These are phyloP conservation scores for Frankliniella fusca DNA, from an alignment of 2,888 invertebrate species.

Conservation along the genomic window DNA sequence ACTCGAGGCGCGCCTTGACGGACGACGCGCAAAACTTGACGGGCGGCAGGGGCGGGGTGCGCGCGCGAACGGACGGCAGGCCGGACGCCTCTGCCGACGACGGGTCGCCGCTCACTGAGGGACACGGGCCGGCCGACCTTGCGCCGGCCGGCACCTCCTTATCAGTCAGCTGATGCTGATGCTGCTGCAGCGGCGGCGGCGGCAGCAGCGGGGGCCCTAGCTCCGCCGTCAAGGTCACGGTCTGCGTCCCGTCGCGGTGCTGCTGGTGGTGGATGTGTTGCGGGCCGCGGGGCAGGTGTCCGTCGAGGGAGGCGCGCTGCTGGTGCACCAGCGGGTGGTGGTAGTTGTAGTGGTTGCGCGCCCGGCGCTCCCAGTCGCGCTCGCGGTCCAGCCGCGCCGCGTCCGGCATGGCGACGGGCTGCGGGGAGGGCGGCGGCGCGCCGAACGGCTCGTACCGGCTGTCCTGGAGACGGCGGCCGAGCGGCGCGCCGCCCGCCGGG, in stretches of 20 bases:
- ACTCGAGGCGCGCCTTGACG: slow-evolving; percentile 29
- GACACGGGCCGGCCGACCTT: background rate
- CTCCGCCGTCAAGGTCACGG: slow-evolving; percentile 23
- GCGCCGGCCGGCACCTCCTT: background rate
- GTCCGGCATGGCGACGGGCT: slow-evolving; percentile 51
- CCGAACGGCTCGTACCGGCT: slow-evolving; percentile 36
- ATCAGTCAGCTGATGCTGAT: slow-evolving; percentile 8
- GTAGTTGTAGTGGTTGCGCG: slow-evolving; percentile 29
- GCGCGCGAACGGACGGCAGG: slow-evolving; percentile 36
- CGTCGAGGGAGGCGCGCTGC: slow-evolving; percentile 20
- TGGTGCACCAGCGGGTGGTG: slow-evolving; percentile 30
- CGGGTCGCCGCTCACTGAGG: background rate
- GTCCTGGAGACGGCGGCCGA: slow-evolving; percentile 45
- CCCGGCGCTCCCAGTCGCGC: slow-evolving; percentile 17
- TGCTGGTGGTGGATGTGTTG: background rate
- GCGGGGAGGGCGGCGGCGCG: slow-evolving; percentile 35
- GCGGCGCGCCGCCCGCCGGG: slow-evolving; percentile 49
- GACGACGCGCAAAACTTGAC: slow-evolving; percentile 25
- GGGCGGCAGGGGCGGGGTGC: slow-evolving; percentile 33
- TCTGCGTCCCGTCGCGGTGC: slow-evolving; percentile 15
- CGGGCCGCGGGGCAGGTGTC: background rate
- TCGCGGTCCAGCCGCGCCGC: slow-evolving; percentile 47
- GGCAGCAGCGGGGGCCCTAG: background rate
- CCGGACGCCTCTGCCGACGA: slow-evolving; percentile 38
- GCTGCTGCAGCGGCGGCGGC: background rate